These are phyloP conservation scores for Aleadryas rufinucha DNA, from an alignment of 2,113 vertebrate genomes.

Conservation along the genomic window DNA sequence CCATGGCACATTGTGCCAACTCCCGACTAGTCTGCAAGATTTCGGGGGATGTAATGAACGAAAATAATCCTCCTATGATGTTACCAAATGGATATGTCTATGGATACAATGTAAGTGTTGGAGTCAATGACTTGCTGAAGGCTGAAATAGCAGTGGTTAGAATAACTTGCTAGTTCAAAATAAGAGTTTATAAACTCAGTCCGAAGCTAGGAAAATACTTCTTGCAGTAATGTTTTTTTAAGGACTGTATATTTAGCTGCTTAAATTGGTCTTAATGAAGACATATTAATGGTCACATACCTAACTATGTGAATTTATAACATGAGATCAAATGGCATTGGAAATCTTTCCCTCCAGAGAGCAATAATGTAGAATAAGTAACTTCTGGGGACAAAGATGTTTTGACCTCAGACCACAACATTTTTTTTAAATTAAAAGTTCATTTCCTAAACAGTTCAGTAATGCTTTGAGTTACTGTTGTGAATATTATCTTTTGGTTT, in stretches of 20 bases:
- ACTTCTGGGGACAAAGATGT: neutral
- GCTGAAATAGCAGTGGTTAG: neutral
- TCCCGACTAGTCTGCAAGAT: conserved; percentile 99
- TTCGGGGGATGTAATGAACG: conserved; percentile 98
- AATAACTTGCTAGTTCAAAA: neutral
- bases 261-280: neutral
- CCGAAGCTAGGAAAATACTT: neutral
- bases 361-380: neutral
- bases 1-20: conserved; percentile 99
- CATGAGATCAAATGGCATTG: neutral
- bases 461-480: neutral
- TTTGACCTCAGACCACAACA: neutral
- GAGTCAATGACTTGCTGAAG: neutral
- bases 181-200: neutral
- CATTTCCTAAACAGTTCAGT: neutral
- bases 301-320: neutral
- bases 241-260: neutral
- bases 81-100: conserved; percentile 98
- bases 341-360: neutral
- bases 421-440: neutral
- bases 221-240: neutral
- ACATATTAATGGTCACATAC: neutral
- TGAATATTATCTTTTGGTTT: neutral
- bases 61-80: conserved; percentile 99
- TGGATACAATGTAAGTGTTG: conserved; percentile 93